Base-by-base conservation (phyloP, 2,797 vertebrate species). In the Ambastaia sidthimunki region DNA sequence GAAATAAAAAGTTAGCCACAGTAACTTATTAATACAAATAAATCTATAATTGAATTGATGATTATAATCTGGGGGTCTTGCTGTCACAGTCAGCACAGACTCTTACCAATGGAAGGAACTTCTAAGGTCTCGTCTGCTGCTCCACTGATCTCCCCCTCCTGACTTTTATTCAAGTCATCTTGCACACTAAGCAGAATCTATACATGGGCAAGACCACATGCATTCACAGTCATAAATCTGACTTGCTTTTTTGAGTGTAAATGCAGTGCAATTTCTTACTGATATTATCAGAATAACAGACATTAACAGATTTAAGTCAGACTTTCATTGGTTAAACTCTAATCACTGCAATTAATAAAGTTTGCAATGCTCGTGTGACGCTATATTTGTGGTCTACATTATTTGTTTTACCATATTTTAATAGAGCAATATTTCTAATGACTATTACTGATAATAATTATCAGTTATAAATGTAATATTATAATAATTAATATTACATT, bases 131-230 rank as follows among this genome's bases (percentile, higher is more conserved):
- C 7, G 15, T 63, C 59, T 71, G 19, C 16, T 9, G 19, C 15
- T 71, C 66, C 7, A 7, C 13, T 48, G 19, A 2, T 21, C 11
- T 68, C 41, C 41, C 37, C 16, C 66, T n/a, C 37, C 13, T 13
- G 66, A 12, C 66, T 68, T 68, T 47, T 68, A 68, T 68, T 23
- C 1, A 48, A 15, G 41, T 23, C 3, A 25, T 23, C 19, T 6
- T 34, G 76, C 76, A 65, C 34, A 71, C 28, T 54, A 71, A 78
- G 69, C 77, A 79, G 16, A 79, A 19, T 54, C 69, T 65, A 65
- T 54, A 72, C 48, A 72, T 71, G 77, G 77, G 69, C 48, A 60
- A 5, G 41, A 55, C 69, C 69, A 54, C 31, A 54, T 54, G 48
- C 65, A 67, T 67, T 7, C 34, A 62, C 10, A 44, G 65, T 67